Evolutionary conservation across 2,888 invertebrate species (phyloP), one percentile per base, ranked within the genome.

Genomic region (Latrodectus hesperus): DNA sequence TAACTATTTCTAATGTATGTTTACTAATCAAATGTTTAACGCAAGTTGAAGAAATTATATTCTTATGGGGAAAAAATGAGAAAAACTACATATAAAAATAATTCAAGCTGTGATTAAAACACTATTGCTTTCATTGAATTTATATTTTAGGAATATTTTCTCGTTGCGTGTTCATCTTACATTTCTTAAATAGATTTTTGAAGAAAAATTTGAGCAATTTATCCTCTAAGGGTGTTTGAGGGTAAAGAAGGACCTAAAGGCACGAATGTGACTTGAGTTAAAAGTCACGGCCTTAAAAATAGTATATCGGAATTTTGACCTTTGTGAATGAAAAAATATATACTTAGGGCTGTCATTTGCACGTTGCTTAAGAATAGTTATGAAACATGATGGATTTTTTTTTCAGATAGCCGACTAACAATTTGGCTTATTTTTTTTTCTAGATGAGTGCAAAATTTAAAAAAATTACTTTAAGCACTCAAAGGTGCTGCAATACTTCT

Each of bases 231-330:
- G 76, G 65, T n/a, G 14, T 49, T 22, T 60, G 80, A 52, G 64
- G 71, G 64, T 65, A 16, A 49, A 14, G 64, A 49, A 64, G 64
- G 64, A 22, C 51, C 9, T 22, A 60, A 22, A 72, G 52, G 26
- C 64, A 80, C 72, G 60, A 72, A 55, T 22, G n/a, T 72, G 80
- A 64, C 80, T 80, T 22, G 70, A 79, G 72, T 71, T 49, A 80
- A 49, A 78, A 70, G 26, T 72, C 51, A 74, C 78, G 68, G 68
- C 74, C 55, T 72, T 68, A 84, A 84, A 84, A 79, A 84, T 84
- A 74, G 73, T 68, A 60, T 53, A 53, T 67, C 8, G 78, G 78
- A 68, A 71, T 79, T 73, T 60, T 51, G 67, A 78, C 73, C 78
- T 76, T 68, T 64, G 60, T 67, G 9, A n/a, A n/a, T 53, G 49